Percentiles rank a stretch among this genome's conserved stretches.
Evolutionary conservation across 30 jellyfish, hydroid and myxozoan species (phyloP).

Genomic region (Turritopsis rubra): DNA sequence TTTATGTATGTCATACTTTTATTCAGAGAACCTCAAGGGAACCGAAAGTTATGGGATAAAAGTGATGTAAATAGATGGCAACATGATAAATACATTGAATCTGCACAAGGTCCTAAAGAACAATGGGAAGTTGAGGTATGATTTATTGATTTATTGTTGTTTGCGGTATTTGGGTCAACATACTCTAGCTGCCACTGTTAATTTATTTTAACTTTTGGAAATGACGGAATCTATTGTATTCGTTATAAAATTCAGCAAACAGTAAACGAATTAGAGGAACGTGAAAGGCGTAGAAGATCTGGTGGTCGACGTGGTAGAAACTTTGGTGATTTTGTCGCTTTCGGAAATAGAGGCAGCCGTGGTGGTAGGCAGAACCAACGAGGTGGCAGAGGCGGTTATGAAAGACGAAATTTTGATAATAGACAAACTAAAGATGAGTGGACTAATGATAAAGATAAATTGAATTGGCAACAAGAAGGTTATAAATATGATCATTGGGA

Average conservation of each 20-base stretch:
- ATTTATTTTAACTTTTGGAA: neutral
- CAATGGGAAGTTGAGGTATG: slow-evolving; percentile 61
- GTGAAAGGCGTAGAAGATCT: slow-evolving; percentile 10
- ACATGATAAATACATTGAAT: slow-evolving; percentile 59
- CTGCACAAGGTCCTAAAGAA: slow-evolving; percentile 73
- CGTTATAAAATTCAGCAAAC: neutral
- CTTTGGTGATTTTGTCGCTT: slow-evolving; percentile 23
- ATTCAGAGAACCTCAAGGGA: slow-evolving; percentile 33
- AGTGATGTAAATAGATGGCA: slow-evolving; percentile 50
- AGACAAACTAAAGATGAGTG: neutral
- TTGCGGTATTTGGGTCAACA: neutral
- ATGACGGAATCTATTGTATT: neutral
- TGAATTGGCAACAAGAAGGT: neutral
- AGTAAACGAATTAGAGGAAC: neutral
- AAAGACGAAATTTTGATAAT: neutral
- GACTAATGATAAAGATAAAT: neutral
- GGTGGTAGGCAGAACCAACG: slow-evolving; percentile 27
- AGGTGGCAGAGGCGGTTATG: slow-evolving; percentile 22
- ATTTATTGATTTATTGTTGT: neutral
- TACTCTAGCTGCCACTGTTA: neutral
- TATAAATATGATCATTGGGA: neutral
- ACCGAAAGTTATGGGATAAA: slow-evolving; percentile 66
- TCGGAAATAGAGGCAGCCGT: slow-evolving; percentile 38
- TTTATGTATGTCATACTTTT: too few species aligned
- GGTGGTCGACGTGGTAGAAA: slow-evolving; percentile 20